phyloP scores from a whole-genome alignment of 2,888 invertebrate species.

The Napeogenes sylphis region DNA sequence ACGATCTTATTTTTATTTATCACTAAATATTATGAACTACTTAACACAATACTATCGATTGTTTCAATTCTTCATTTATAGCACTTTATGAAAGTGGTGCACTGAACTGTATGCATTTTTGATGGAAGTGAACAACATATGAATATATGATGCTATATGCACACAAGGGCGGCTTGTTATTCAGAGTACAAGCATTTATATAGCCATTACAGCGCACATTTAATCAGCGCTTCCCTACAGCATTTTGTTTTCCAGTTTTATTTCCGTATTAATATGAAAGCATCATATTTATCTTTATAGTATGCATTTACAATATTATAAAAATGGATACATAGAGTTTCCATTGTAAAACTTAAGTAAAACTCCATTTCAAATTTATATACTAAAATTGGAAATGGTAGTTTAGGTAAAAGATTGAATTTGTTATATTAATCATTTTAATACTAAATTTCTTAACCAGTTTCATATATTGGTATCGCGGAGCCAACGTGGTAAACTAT shows the following conservation, averaged over 20 bases:
- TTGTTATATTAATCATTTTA: too few species aligned
- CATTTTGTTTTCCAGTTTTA: neutral
- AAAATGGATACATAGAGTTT: too few species aligned
- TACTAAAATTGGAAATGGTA: too few species aligned
- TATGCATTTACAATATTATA: too few species aligned
- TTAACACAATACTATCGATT: neutral
- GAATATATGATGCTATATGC: neutral
- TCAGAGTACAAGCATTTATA: constrained; percentile 5
- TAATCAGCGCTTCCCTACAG: neutral
- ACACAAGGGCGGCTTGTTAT: constrained; percentile 4
- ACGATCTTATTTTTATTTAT: too few species aligned
- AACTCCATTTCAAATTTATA: too few species aligned
- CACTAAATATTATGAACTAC: neutral
- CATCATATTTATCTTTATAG: neutral
- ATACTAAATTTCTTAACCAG: constrained; percentile 36
- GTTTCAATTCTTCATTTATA: constrained; percentile 1
- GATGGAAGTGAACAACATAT: constrained; percentile 3
- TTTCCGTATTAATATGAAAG: neutral
- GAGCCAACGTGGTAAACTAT: constrained; percentile 88
- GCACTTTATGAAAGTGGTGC: constrained; percentile 5
- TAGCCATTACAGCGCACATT: constrained; percentile 4
- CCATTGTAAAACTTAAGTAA: too few species aligned
- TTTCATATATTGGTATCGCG: constrained; percentile 92
- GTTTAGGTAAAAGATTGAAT: too few species aligned
- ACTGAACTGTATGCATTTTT: constrained; percentile 1